Percentiles rank a stretch among this genome's conserved stretches.
Evolutionary conservation across 2,113 vertebrate species (phyloP).

Genomic region (Collichthys lucidus): DNA sequence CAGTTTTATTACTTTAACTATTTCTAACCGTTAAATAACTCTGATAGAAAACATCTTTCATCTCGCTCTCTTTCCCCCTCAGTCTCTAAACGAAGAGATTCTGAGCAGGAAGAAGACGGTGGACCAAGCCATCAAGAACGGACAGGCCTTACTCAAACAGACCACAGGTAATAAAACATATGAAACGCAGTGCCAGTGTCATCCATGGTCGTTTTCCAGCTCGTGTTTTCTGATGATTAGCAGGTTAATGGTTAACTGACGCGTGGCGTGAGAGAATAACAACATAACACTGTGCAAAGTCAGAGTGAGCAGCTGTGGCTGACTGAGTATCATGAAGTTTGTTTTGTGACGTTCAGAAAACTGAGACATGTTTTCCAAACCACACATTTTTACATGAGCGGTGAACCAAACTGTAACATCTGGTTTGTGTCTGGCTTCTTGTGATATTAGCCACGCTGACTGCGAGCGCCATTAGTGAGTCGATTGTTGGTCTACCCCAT

Average conservation of each 20-base stretch:
- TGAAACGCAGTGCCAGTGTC: background rate
- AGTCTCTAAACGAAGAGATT: conserved; percentile 97
- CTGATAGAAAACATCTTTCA: background rate
- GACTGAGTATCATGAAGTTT: background rate
- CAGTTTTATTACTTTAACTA: background rate
- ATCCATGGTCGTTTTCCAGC: background rate
- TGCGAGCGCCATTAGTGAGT: conserved; percentile 1
- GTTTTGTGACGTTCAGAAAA: background rate
- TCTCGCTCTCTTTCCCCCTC: background rate
- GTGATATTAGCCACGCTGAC: conserved; percentile 29
- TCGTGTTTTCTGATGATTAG: background rate
- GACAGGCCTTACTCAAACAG: conserved; percentile 97
- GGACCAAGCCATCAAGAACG: conserved; percentile 98
- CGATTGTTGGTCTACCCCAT: conserved; percentile 19
- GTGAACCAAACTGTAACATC: conserved; percentile 48
- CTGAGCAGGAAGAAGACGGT: conserved; percentile 96
- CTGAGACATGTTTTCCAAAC: conserved; percentile 43
- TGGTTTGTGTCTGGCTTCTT: conserved; percentile 44
- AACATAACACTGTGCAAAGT: too few relatives aligned
- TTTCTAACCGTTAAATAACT: background rate
- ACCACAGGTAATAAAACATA: conserved; percentile 90
- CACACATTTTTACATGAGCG: conserved; percentile 43
- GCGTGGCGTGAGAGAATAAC: too few relatives aligned
- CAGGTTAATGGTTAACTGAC: too few relatives aligned
- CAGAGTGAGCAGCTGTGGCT: too few relatives aligned